Evolutionary conservation across 2,888 invertebrate species (phyloP).

Genomic region (Unio delphinus): DNA sequence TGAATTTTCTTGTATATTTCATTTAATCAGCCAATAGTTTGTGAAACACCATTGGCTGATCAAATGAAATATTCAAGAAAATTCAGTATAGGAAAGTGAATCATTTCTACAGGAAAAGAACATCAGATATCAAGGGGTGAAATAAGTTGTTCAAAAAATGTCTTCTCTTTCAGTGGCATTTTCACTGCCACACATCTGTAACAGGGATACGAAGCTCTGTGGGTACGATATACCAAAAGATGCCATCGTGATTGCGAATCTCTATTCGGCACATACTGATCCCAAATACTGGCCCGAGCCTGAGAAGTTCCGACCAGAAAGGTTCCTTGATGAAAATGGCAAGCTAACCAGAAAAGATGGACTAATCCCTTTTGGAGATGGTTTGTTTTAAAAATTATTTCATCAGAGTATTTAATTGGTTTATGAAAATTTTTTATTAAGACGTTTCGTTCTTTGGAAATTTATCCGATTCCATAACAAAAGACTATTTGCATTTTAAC

Average conservation of each 20-base stretch:
- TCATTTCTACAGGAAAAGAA: slow-evolving; percentile 4
- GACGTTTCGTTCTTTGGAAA: no score
- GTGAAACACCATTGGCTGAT: no score
- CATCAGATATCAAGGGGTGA: slow-evolving; percentile 2
- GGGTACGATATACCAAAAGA: slow-evolving; percentile 50
- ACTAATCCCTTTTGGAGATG: slow-evolving; percentile 58
- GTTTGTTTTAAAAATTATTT: slow-evolving; percentile 22
- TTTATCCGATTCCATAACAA: no score
- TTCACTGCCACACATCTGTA: slow-evolving; percentile 50
- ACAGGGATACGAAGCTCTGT: slow-evolving; percentile 26
- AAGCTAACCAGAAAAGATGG: slow-evolving; percentile 44
- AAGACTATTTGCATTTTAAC: no score
- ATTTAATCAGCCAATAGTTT: no score
- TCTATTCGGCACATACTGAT: slow-evolving; percentile 59
- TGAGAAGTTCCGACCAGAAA: slow-evolving; percentile 50
- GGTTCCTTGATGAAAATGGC: slow-evolving; percentile 52
- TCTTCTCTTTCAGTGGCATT: slow-evolving; percentile 41
- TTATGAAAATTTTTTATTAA: no score
- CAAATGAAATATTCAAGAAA: no score
- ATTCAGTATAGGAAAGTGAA: no score
- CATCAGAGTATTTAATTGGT: no score
- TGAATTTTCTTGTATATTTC: no score
- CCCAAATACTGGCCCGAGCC: slow-evolving; percentile 58
- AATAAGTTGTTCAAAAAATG: not conserved
- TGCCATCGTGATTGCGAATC: slow-evolving; percentile 56